Conservation (phyloP, 2,888 invertebrate genomes). For the Bruchidius siliquastri region DNA sequence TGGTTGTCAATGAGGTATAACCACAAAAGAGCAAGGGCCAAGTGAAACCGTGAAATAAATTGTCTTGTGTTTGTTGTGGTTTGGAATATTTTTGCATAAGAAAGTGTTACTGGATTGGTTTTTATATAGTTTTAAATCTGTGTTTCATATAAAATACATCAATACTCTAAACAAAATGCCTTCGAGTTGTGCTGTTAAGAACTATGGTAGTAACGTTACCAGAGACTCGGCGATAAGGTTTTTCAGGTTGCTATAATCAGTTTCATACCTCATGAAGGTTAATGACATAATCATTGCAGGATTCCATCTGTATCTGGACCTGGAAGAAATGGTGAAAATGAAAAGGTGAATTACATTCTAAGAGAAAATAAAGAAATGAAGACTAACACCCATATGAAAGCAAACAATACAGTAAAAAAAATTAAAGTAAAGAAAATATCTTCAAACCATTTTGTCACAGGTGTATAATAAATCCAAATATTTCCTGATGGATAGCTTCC, state of each 20-base stretch:
- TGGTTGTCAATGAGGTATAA: too few relatives aligned
- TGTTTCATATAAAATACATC: too few relatives aligned
- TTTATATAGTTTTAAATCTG: too few relatives aligned
- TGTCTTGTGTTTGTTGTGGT: too few relatives aligned
- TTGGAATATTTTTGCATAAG: too few relatives aligned
- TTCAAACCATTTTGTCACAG: background rate
- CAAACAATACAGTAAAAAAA: constrained; percentile 3
- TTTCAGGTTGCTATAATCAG: background rate
- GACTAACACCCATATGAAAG: background rate
- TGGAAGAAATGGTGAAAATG: background rate
- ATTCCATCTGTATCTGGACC: background rate
- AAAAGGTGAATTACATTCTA: background rate
- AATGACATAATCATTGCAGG: background rate
- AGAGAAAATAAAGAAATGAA: background rate
- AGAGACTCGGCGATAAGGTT: background rate
- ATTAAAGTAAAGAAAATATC: background rate
- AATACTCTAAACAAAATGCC: too few relatives aligned
- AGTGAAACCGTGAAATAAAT: too few relatives aligned
- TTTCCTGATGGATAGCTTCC: background rate
- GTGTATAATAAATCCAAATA: background rate
- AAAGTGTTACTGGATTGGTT: too few relatives aligned
- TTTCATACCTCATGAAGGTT: background rate
- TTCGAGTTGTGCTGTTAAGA: background rate
- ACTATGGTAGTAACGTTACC: background rate
- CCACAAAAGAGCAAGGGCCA: too few relatives aligned